phyloP scores from a whole-genome alignment of 2,113 vertebrate species.

The Muntiacus muntjak region DNA sequence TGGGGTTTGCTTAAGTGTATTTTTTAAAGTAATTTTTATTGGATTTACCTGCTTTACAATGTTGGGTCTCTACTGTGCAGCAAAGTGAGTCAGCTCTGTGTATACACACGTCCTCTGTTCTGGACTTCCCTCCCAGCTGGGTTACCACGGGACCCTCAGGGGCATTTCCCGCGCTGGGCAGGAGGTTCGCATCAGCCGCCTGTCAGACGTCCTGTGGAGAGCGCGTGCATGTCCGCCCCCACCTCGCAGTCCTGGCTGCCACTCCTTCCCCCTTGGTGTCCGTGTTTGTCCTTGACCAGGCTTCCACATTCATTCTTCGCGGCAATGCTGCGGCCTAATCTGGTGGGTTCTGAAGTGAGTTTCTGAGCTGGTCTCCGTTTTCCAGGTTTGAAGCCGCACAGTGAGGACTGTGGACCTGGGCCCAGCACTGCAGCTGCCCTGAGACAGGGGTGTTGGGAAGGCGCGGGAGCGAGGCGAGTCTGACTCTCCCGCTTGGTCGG shows the following conservation, averaged over 20 bases:
- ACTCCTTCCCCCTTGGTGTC: neutral
- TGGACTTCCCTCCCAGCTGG: neutral
- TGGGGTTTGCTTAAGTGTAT: neutral
- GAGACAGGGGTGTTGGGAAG: fast-evolving
- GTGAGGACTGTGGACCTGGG: fast-evolving
- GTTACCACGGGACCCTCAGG: neutral
- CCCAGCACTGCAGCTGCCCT: neutral
- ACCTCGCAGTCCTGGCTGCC: neutral
- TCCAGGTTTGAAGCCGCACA: neutral
- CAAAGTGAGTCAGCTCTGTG: neutral
- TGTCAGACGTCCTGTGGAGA: fast-evolving
- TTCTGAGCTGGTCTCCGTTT: neutral
- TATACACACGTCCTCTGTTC: fast-evolving
- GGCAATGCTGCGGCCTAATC: neutral
- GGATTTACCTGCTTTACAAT: neutral
- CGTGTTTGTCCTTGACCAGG: neutral
- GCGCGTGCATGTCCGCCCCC: fast-evolving
- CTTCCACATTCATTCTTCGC: neutral
- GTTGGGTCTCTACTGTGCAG: neutral
- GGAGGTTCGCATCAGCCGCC: neutral
- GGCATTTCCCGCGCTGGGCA: neutral
- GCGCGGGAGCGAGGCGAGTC: neutral
- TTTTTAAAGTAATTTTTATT: neutral
- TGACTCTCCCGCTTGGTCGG: neutral
- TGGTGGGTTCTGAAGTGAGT: neutral